Percentiles rank a stretch among this genome's conserved stretches.
Evolutionary conservation across 2,113 vertebrate genomes (phyloP).

Genomic region (Heterotis niloticus): DNA sequence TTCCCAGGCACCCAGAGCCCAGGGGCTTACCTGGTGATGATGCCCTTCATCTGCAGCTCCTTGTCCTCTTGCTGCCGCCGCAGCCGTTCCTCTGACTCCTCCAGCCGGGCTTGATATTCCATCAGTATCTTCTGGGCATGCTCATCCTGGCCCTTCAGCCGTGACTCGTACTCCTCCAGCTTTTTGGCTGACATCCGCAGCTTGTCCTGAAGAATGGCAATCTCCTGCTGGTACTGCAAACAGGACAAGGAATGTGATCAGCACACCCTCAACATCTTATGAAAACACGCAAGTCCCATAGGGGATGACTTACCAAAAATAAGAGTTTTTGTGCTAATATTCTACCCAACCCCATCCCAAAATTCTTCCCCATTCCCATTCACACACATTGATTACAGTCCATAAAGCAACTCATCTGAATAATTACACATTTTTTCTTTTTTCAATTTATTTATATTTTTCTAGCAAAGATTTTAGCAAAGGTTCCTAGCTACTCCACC

Average conservation of each 20-base stretch:
- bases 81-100: conserved; percentile 91
- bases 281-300: not conserved
- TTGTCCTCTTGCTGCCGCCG: conserved; percentile 96
- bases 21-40: conserved; percentile 87
- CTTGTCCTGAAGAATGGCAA: conserved; percentile 89
- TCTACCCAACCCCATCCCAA: not conserved
- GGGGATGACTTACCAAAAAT: too few species aligned
- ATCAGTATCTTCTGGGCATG: conserved; percentile 91
- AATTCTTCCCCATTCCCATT: not conserved
- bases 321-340: not conserved
- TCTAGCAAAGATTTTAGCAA: not conserved
- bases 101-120: conserved; percentile 93
- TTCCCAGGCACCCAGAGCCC: not conserved
- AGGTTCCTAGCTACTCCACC: not conserved
- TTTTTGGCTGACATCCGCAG: conserved; percentile 88
- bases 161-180: conserved; percentile 90
- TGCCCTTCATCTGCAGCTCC: conserved; percentile 98
- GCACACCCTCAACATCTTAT: not conserved
- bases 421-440: not conserved
- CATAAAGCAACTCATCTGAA: conserved; percentile 1
- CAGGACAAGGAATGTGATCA: not conserved
- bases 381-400: not conserved
- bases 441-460: too few species aligned
- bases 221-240: conserved; percentile 85
- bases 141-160: conserved; percentile 93